Evolutionary conservation across 1,140 invertebrate genomes (phyloP).

Genomic region (Penaeus japonicus): DNA sequence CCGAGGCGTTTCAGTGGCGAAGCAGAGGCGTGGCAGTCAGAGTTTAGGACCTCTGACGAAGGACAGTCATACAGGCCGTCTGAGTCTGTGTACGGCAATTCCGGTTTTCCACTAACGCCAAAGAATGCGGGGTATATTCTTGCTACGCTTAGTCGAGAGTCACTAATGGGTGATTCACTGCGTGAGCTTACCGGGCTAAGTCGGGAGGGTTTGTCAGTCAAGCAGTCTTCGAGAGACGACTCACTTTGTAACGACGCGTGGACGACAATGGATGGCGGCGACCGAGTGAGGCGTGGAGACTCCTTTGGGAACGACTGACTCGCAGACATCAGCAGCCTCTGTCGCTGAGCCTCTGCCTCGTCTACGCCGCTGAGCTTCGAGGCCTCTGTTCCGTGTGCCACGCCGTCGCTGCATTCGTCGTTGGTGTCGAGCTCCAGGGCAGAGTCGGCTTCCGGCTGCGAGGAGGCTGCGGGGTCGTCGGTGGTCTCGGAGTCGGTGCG

Average conservation of each 20-base stretch:
- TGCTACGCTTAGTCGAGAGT: constrained; percentile 62
- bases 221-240: constrained; percentile 54
- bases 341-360: constrained; percentile 41
- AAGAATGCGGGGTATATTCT: constrained; percentile 76
- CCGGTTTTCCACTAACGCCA: constrained; percentile 68
- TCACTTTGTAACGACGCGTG: constrained; percentile 62
- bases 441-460: constrained; percentile 50
- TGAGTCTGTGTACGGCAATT: constrained; percentile 76
- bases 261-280: constrained; percentile 72
- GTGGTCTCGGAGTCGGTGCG: constrained; percentile 50
- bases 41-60: constrained; percentile 72
- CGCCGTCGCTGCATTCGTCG: constrained; percentile 50
- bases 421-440: constrained; percentile 54
- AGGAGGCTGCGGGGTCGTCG: constrained; percentile 35
- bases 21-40: constrained; percentile 48
- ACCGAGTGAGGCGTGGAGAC: constrained; percentile 64
- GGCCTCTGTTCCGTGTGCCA: neutral
- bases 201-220: constrained; percentile 55
- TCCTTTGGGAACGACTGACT: constrained; percentile 56
- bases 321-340: constrained; percentile 48
- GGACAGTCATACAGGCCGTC: constrained; percentile 80
- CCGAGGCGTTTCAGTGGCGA: constrained; percentile 43
- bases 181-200: constrained; percentile 74
- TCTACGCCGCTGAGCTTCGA: constrained; percentile 1
- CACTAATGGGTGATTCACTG: constrained; percentile 79